Base-by-base conservation (phyloP, 2,797 vertebrate species). In the Pteropus rufus region DNA sequence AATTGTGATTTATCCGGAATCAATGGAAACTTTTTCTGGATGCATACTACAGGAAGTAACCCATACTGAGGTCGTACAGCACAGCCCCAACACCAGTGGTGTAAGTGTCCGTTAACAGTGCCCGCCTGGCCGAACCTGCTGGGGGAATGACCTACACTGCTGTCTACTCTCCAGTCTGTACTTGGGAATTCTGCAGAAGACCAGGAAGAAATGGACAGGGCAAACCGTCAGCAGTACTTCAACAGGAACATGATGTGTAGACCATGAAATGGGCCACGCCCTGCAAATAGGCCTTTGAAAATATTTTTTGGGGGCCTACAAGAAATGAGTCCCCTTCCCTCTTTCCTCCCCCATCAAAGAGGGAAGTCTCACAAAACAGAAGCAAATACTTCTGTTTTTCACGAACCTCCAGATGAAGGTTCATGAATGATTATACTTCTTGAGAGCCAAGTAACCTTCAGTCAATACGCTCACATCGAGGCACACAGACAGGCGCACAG, bases 21-120 rank as follows among this genome's bases (percentile, higher is more conserved):
- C 94, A 97, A 97, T 97, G 98, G 97, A 98, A 97, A 98, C 31
- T 54, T 52, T 96, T 96, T 97, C 97, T 97, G 94, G 44, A 90
- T 83, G 96, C 97, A 93, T 95, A 94, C 44, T 81, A 80, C 82
- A 90, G 96, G 96, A 97, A 90, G 73, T 82, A 36, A 95, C 96
- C 93, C 84, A 94, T 95, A 49, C 88, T 97, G 93, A 90, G 96
- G 76, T 91, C 77, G 41, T 46, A 84, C 44, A 97, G 39, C 49
- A 77, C 0, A 77, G 2, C 31, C 96, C 94, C 62, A 72, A 97
- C 92, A 85, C 34, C 93, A 73, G 49, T 65, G 80, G 69, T 44
- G 70, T 88, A 62, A 89, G 54, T 94, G 26, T 81, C 6, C 94
- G 92, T 97, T 1, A 24, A 91, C 96, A 97, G 58, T 36, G 90